Percentiles rank a stretch among this genome's conserved stretches.
Conservation (phyloP, 2,113 vertebrate species). For the Cichladusa arquata region DNA sequence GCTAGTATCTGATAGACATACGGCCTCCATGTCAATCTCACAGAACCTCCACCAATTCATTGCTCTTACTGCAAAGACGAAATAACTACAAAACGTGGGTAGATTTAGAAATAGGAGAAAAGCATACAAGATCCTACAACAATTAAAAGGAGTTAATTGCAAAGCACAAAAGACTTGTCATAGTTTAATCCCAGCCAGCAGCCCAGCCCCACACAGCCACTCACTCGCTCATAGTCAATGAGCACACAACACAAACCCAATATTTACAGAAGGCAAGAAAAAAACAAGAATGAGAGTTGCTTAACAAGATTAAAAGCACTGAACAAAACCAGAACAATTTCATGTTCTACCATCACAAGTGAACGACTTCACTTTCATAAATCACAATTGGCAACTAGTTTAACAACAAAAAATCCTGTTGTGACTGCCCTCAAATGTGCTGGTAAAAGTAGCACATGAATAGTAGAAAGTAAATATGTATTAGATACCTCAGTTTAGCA, state of each 20-base stretch:
- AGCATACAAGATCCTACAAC: not conserved
- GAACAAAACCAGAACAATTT: not conserved
- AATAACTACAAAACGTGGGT: not conserved
- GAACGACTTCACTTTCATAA: not conserved
- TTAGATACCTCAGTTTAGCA: slow-evolving; percentile 18
- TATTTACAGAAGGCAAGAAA: not conserved
- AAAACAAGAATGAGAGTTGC: not conserved
- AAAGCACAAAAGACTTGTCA: not conserved
- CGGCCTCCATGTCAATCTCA: not conserved
- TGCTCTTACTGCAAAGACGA: not conserved
- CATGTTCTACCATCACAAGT: not conserved
- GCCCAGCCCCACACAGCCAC: not conserved
- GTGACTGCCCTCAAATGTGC: not conserved
- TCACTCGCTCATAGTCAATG: not conserved
- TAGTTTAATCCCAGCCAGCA: not conserved
- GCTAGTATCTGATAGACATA: not conserved
- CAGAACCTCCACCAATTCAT: not conserved
- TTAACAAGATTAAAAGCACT: not conserved
- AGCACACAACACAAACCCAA: not conserved
- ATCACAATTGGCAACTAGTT: not conserved
- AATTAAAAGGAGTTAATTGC: not conserved
- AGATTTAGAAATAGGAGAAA: not conserved
- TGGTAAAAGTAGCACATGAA: not conserved
- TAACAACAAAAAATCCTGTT: slow-evolving; percentile 8
- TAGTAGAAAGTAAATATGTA: slow-evolving; percentile 26